Evolutionary conservation across 2,113 vertebrate genomes (phyloP).

Genomic region (Ceyx margarethae): DNA sequence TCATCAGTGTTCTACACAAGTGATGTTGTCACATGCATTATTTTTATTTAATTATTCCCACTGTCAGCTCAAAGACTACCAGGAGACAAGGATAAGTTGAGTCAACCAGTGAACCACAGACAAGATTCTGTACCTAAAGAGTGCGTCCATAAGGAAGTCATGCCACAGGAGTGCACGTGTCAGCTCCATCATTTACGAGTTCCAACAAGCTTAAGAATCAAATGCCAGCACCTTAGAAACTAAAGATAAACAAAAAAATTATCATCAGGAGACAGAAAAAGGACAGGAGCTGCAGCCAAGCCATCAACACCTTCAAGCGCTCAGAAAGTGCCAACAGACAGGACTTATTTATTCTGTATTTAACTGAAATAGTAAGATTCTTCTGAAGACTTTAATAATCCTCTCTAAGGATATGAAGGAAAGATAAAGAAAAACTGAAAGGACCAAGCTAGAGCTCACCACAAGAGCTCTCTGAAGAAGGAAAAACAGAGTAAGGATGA

Average conservation of each 20-base stretch:
- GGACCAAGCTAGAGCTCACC: rapidly evolving
- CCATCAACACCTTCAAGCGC: neutral
- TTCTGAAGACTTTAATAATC: neutral
- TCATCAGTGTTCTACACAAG: neutral
- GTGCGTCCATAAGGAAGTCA: neutral
- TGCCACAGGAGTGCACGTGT: rapidly evolving
- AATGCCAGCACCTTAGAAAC: neutral
- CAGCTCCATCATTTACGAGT: rapidly evolving
- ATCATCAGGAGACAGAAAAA: too few species aligned
- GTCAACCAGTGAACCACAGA: neutral
- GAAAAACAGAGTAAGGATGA: rapidly evolving
- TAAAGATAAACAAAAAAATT: neutral
- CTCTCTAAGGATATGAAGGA: neutral
- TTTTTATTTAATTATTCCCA: neutral
- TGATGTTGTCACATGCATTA: neutral
- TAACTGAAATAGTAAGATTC: neutral
- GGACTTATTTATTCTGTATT: neutral
- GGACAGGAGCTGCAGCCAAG: neutral
- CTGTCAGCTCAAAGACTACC: neutral
- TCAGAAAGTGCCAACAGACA: neutral
- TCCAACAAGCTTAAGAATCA: neutral
- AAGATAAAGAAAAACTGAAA: neutral
- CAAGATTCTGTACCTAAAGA: neutral
- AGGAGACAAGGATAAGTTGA: neutral
- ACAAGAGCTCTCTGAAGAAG: neutral